A percentile compares a stretch with the other conserved stretches of the same genome.
Conservation (phyloP, 2,888 invertebrate genomes). For the Caenorhabditis uteleia region DNA sequence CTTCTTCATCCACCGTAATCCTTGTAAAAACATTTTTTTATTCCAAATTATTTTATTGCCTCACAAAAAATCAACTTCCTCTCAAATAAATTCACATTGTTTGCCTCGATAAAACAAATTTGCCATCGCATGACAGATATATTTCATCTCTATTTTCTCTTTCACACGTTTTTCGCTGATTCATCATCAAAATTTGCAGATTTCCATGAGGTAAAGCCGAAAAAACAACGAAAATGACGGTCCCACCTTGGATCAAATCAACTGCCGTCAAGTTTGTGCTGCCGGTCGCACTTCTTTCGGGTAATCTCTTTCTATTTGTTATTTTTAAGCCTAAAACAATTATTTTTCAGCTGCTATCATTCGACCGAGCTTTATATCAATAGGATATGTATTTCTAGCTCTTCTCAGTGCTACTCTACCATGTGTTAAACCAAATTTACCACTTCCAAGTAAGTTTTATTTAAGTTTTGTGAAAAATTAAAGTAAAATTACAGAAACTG, state of each 20-base stretch:
- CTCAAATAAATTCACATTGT: too few species aligned
- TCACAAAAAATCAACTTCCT: too few species aligned
- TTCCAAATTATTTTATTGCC: too few species aligned
- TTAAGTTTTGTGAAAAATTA: background rate
- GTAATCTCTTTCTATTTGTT: conserved; percentile 11
- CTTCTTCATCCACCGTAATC: too few species aligned
- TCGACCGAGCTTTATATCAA: conserved; percentile 63
- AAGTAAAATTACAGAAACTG: conserved; percentile 12
- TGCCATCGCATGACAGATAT: too few species aligned
- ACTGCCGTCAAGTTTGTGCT: conserved; percentile 34
- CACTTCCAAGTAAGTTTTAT: conserved; percentile 54
- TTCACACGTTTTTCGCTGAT: too few species aligned
- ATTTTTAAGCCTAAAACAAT: background rate
- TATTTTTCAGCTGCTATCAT: conserved; percentile 57
- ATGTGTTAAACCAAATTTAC: conserved; percentile 31
- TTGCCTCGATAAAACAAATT: too few species aligned
- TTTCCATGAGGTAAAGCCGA: too few species aligned
- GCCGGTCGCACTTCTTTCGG: conserved; percentile 45
- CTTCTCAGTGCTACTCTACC: conserved; percentile 59
- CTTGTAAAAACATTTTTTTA: too few species aligned
- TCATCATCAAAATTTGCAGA: too few species aligned
- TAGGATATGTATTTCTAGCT: conserved; percentile 59
- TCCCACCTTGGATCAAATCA: conserved; percentile 38
- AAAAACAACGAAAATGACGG: conserved; percentile 15
- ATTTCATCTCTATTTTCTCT: too few species aligned